Evolutionary conservation across 2,888 invertebrate genomes (phyloP).

Genomic region (Scaptomyza reducta): DNA sequence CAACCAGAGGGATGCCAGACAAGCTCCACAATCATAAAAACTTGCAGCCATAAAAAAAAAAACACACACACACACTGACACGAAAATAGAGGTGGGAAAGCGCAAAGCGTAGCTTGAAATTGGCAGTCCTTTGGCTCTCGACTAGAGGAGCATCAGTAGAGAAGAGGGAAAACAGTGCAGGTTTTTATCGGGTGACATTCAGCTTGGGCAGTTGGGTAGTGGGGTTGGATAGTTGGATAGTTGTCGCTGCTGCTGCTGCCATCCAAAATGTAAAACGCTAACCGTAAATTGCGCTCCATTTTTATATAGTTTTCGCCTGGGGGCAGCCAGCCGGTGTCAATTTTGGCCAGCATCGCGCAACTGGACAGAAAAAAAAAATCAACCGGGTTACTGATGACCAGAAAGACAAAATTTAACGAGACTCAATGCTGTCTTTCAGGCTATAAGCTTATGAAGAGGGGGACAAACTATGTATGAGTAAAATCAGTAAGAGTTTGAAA

Average conservation of each 20-base stretch:
- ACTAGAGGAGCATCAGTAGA: background rate
- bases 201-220: background rate
- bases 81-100: constrained; percentile 6
- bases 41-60: constrained; percentile 16
- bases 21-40: constrained; percentile 11
- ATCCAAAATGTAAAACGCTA: constrained; percentile 39
- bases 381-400: constrained; percentile 16
- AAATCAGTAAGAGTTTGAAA: too few relatives aligned
- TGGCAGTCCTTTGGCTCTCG: constrained; percentile 55
- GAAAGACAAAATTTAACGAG: constrained; percentile 12
- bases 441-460: background rate
- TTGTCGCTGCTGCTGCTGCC: background rate
- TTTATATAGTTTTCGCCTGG: constrained; percentile 61
- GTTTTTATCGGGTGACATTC: background rate
- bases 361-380: background rate
- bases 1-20: constrained; percentile 24
- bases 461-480: too few relatives aligned
- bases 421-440: constrained; percentile 2
- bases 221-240: too few relatives aligned
- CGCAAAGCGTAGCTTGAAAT: constrained; percentile 63
- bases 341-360: constrained; percentile 44
- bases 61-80: background rate
- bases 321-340: constrained; percentile 64
- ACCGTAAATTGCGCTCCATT: constrained; percentile 70
- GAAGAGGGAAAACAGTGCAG: constrained; percentile 7